These are phyloP conservation scores for Psittacara wagleri DNA, from an alignment of 2,113 vertebrate species.

Conservation along the genomic window DNA sequence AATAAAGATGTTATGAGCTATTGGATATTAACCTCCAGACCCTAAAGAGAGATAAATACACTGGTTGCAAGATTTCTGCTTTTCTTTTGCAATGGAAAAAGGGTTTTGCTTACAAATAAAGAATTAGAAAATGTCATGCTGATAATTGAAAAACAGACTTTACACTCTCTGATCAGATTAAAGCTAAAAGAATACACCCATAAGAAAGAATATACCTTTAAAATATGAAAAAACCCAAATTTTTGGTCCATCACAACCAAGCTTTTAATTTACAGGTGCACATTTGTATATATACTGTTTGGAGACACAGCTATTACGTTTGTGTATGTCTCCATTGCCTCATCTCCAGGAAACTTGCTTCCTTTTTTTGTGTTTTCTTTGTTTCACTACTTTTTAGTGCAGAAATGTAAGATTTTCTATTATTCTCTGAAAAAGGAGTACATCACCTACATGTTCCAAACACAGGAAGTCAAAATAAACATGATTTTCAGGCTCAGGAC, in stretches of 20 bases:
- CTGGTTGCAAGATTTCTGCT: conserved; percentile 57
- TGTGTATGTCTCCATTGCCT: accelerated
- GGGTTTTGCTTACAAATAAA: conserved; percentile 58
- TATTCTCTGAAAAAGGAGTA: neutral
- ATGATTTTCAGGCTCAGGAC: neutral
- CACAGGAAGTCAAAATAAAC: neutral
- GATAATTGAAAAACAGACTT: conserved; percentile 65
- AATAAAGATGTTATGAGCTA: conserved; percentile 82
- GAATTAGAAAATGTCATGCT: conserved; percentile 63
- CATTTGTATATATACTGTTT: neutral
- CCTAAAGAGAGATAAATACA: conserved; percentile 76
- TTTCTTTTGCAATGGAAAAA: conserved; percentile 66
- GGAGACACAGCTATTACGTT: neutral
- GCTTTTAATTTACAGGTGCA: neutral
- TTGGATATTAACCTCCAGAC: conserved; percentile 78
- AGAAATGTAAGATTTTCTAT: conserved; percentile 6
- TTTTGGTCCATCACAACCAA: neutral
- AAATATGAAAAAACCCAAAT: neutral
- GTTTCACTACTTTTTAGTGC: neutral
- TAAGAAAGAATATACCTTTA: neutral
- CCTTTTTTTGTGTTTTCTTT: neutral
- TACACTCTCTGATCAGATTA: conserved; percentile 24
- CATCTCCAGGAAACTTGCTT: neutral
- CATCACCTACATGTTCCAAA: neutral
- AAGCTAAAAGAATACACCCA: conserved; percentile 47